Evolutionary conservation across 64 coral and sea anemone species (phyloP).

Genomic region (Stichodactyla mertensii): DNA sequence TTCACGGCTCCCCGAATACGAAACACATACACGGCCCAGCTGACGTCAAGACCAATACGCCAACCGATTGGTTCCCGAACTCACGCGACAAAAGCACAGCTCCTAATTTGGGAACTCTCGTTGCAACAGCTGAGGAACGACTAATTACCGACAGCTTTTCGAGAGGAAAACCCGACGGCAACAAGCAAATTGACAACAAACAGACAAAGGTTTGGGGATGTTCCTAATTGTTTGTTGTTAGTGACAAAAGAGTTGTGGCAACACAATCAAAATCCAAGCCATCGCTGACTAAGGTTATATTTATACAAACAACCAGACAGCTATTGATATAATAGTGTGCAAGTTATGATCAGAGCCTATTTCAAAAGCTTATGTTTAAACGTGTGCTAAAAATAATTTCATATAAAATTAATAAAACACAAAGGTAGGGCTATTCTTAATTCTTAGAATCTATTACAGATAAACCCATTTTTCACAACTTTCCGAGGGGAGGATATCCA

Average conservation of each 20-base stretch:
- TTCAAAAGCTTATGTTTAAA: too few species aligned
- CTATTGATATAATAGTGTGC: too few species aligned
- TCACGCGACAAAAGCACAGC: conserved; percentile 1
- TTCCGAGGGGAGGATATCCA: not conserved
- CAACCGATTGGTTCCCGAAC: conserved; percentile 21
- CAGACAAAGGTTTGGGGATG: not conserved
- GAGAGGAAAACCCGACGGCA: conserved; percentile 13
- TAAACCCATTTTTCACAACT: not conserved
- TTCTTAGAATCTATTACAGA: too few species aligned
- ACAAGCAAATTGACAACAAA: conserved; percentile 20
- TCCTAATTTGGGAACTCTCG: conserved; percentile 20
- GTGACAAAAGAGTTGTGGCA: not conserved
- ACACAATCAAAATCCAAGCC: not conserved
- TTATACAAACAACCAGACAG: not conserved
- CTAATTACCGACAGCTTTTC: not conserved
- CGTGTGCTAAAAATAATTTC: not conserved
- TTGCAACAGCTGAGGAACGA: conserved; percentile 22
- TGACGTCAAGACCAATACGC: conserved; percentile 21
- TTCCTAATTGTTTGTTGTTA: not conserved
- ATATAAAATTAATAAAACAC: not conserved
- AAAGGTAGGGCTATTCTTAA: too few species aligned
- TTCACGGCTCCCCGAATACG: conserved; percentile 11
- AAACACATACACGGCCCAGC: conserved; percentile 36
- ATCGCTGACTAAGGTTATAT: not conserved
- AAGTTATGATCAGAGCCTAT: too few species aligned